Conservation (phyloP, 2,888 invertebrate species). For the Embidobia sp. region DNA sequence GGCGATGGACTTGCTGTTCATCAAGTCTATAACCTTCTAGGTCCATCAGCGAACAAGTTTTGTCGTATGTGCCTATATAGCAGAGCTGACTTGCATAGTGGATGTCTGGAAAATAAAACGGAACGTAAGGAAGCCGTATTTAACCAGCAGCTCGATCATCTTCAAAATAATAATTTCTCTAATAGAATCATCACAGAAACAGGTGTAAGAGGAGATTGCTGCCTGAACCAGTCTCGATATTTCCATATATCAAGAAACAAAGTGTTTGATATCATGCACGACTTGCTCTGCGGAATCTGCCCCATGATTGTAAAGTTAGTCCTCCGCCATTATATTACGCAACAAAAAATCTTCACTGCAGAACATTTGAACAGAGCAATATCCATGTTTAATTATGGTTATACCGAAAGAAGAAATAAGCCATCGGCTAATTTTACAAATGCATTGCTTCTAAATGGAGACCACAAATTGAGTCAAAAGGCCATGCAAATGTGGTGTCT, state of each 20-base stretch:
- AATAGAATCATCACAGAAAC: constrained; percentile 11
- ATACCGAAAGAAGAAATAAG: constrained; percentile 49
- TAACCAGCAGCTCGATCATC: constrained; percentile 21
- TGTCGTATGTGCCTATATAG: constrained; percentile 4
- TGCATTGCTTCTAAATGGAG: constrained; percentile 24
- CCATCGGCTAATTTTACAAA: constrained; percentile 61
- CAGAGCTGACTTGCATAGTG: constrained; percentile 7
- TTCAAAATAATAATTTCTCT: background rate
- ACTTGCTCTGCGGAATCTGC: constrained; percentile 48
- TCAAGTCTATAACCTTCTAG: constrained; percentile 43
- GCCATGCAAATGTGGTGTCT: constrained; percentile 66
- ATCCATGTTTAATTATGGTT: constrained; percentile 56
- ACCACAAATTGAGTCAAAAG: constrained; percentile 62
- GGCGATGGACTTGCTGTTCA: constrained; percentile 61
- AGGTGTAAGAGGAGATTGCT: constrained; percentile 47
- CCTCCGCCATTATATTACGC: constrained; percentile 10
- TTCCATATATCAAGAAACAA: constrained; percentile 49
- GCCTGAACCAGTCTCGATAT: constrained; percentile 35
- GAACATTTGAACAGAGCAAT: constrained; percentile 52
- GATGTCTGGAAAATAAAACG: background rate
- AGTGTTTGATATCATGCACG: constrained; percentile 49
- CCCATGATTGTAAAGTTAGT: constrained; percentile 60
- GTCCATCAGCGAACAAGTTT: constrained; percentile 51
- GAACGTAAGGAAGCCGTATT: constrained; percentile 30
- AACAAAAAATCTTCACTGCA: constrained; percentile 5